Conservation (phyloP, 2,113 vertebrate species). For the Corythornis vintsioides region DNA sequence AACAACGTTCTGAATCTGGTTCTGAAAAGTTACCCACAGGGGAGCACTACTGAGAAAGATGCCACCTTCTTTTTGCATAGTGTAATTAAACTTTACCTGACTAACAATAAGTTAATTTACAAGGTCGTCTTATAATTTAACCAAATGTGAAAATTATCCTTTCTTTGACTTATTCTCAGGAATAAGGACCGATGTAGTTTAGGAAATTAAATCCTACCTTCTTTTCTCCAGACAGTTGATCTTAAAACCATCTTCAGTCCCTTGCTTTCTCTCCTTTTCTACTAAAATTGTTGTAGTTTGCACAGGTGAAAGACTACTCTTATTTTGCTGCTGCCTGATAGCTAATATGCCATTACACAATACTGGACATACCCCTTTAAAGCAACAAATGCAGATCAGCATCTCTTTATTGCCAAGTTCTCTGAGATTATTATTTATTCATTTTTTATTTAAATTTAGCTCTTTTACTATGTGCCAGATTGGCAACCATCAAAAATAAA, state of each 20-base stretch:
- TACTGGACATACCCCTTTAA: background rate
- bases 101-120: conserved; percentile 26
- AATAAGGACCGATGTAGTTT: background rate
- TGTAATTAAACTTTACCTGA: conserved; percentile 40
- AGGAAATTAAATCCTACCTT: background rate
- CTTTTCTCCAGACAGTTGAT: background rate
- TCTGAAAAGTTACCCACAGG: background rate
- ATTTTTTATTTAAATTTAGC: background rate
- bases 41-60: background rate
- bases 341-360: background rate
- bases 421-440: background rate
- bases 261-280: background rate
- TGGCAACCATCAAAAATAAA: background rate
- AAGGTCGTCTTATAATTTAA: background rate
- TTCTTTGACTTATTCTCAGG: conserved; percentile 30
- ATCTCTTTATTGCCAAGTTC: background rate
- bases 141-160: conserved; percentile 22
- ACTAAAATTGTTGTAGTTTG: background rate
- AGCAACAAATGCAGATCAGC: background rate
- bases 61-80: background rate
- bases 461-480: background rate
- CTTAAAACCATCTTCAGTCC: background rate
- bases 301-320: background rate
- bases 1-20: background rate
- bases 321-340: background rate